Base-by-base conservation (phyloP, 2,888 invertebrate genomes). In the Cantharis rufa region DNA sequence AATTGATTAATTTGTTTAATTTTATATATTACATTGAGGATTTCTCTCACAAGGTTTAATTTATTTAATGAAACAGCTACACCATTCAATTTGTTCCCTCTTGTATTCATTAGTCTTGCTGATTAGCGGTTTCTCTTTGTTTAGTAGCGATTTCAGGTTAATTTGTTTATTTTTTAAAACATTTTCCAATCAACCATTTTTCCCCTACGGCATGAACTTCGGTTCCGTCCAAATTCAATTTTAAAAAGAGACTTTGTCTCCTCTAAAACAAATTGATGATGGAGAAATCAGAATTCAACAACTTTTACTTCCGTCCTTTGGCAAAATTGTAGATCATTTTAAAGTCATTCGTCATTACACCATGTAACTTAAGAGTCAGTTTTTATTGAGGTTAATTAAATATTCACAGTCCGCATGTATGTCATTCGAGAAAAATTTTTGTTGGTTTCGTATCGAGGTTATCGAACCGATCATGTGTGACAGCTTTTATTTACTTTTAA, bases 381-480 rank as follows among this genome's bases (percentile, higher is more conserved):
- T 66, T 66, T 66, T 24, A 66, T 66, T 66, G 64, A 66, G 64
- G 64, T 66, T 66, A 66, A 66, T 66, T 66, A 66, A 66, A 66
- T 66, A 21, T 66, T 21, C 64, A 24, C 64, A 66, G 64, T 66
- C 64, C 13, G 7, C 64, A 66, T 66, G 64, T 66, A 24, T 66
- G 64, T 66, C 64, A 66, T 66, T 24, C 24, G 64, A 66, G 64
- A 21, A 21, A 66, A 66, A 66, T 18, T 18, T 66, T 66, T 66
- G 18, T 24, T 64, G 15, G 15, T 66, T 66, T 15, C 7, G 21
- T 66, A 66, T 66, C 21, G 64, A 66, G 64, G 64, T 66, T 66
- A 66, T 66, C 64, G 64, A 66, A 66, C 64, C 10, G 24, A 66
- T 66, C 64, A 48, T 48, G 48, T 48, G 48, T 48, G 48, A 48